A percentile compares a stretch with the other conserved stretches of the same genome.
Conservation (phyloP, 2,888 invertebrate genomes). For the Ceratothoa steindachneri region DNA sequence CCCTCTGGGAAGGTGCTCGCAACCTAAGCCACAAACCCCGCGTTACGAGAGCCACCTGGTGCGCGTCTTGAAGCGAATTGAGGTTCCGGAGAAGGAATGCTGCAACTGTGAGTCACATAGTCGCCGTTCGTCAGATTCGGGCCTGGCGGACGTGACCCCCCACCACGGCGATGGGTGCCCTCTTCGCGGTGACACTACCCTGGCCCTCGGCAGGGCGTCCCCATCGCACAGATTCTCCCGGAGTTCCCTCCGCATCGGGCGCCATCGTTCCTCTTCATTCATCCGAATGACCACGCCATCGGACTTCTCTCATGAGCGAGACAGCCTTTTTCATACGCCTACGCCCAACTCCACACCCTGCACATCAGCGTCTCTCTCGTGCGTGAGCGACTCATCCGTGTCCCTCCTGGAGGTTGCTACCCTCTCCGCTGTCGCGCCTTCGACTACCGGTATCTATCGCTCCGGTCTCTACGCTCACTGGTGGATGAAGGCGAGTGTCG, state of each 20-base stretch:
- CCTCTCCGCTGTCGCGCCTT: not conserved
- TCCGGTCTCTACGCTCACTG: slow-evolving; percentile 85
- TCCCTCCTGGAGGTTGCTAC: slow-evolving; percentile 23
- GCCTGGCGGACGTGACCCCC: slow-evolving; percentile 67
- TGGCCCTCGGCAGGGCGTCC: not conserved
- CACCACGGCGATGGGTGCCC: slow-evolving; percentile 52
- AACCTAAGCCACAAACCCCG: not conserved
- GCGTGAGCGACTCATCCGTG: slow-evolving; percentile 25
- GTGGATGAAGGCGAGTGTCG: slow-evolving; percentile 82
- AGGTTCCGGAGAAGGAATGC: slow-evolving; percentile 13
- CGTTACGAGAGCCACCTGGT: slow-evolving; percentile 32
- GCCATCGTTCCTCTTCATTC: not conserved
- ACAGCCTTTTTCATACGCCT: slow-evolving; percentile 25
- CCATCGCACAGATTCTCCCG: not conserved
- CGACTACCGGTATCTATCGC: slow-evolving; percentile 58
- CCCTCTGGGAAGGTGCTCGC: not conserved
- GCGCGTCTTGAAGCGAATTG: slow-evolving; percentile 23
- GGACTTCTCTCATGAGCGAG: slow-evolving; percentile 15
- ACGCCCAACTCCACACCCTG: slow-evolving; percentile 15
- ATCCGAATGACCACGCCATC: not conserved
- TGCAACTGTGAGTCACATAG: slow-evolving; percentile 42
- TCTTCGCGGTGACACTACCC: slow-evolving; percentile 56
- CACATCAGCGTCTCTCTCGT: slow-evolving; percentile 33
- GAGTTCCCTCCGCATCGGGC: not conserved
- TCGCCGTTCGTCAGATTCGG: slow-evolving; percentile 65